These are phyloP conservation scores for Tyria jacobaeae DNA, from an alignment of 2,888 invertebrate species.

Conservation along the genomic window DNA sequence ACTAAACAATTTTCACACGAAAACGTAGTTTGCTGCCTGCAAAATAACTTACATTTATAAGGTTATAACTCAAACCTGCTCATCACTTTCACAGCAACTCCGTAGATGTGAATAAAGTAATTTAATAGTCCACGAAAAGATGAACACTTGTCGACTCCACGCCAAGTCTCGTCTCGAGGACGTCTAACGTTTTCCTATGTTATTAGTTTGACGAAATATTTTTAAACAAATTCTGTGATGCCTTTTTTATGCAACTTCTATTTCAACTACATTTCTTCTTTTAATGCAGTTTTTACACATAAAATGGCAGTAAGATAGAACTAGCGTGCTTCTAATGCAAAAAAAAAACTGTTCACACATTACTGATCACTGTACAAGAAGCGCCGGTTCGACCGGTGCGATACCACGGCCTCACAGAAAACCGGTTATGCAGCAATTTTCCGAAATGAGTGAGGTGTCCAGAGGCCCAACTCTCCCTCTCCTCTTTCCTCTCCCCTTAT, in stretches of 20 bases:
- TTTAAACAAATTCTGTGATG: neutral
- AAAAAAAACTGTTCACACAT: neutral
- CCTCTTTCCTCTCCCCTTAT: too few species aligned
- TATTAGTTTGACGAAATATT: slow-evolving; percentile 1
- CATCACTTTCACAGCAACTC: slow-evolving; percentile 49
- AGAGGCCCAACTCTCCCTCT: too few species aligned
- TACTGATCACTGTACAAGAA: too few species aligned
- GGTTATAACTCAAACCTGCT: slow-evolving; percentile 33
- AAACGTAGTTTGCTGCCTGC: too few species aligned
- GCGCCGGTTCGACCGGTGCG: too few species aligned
- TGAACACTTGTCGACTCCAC: slow-evolving; percentile 60
- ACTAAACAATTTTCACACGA: too few species aligned
- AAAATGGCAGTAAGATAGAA: neutral
- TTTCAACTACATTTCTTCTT: neutral
- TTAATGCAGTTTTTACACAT: neutral
- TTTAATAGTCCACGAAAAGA: slow-evolving; percentile 69
- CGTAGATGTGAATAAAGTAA: slow-evolving; percentile 67
- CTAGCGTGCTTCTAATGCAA: neutral
- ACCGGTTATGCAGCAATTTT: too few species aligned
- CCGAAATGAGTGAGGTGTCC: too few species aligned
- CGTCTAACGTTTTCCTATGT: slow-evolving; percentile 17
- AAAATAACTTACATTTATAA: slow-evolving; percentile 8
- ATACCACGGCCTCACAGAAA: too few species aligned
- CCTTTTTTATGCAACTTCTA: neutral
- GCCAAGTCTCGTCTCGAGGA: slow-evolving; percentile 41